Conservation (phyloP, 2,888 invertebrate genomes). For the Acanthococcus lagerstroemiae region DNA sequence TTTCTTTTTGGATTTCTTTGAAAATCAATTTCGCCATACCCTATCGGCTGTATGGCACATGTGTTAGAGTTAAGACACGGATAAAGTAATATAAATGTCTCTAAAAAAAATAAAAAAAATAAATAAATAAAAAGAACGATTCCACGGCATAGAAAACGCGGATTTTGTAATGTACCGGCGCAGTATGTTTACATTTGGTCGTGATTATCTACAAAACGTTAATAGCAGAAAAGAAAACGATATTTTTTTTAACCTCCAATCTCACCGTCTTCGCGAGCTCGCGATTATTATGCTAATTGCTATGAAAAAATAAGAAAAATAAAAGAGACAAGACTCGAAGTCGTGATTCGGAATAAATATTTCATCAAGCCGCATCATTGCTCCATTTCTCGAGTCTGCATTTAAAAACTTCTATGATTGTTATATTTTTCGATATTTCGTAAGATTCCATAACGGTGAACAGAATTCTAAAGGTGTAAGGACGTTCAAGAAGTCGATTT, state of each 20-base stretch:
- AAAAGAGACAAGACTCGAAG: conserved; percentile 19
- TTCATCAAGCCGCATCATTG: conserved; percentile 25
- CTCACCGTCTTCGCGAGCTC: conserved; percentile 17
- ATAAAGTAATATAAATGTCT: background rate
- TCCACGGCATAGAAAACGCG: conserved; percentile 17
- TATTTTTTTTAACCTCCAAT: conserved; percentile 18
- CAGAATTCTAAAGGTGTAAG: too few species aligned
- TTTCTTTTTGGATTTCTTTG: too few species aligned
- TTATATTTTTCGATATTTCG: too few species aligned
- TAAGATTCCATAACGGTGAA: too few species aligned
- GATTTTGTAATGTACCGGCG: conserved; percentile 15
- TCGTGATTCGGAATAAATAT: conserved; percentile 26
- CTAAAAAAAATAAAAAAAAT: background rate
- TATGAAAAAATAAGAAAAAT: conserved; percentile 8
- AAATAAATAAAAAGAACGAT: conserved; percentile 11
- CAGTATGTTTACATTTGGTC: conserved; percentile 20
- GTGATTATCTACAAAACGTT: conserved; percentile 23
- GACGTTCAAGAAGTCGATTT: too few species aligned
- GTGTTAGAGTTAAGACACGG: background rate
- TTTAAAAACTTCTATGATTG: too few species aligned
- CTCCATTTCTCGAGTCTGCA: conserved; percentile 18
- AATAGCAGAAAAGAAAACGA: conserved; percentile 18
- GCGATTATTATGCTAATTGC: conserved; percentile 28
- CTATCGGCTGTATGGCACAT: background rate
- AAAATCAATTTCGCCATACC: background rate